Percentiles rank a stretch among this genome's conserved stretches.
Evolutionary conservation across 2,113 vertebrate species (phyloP).

Genomic region (Scopus umbretta): DNA sequence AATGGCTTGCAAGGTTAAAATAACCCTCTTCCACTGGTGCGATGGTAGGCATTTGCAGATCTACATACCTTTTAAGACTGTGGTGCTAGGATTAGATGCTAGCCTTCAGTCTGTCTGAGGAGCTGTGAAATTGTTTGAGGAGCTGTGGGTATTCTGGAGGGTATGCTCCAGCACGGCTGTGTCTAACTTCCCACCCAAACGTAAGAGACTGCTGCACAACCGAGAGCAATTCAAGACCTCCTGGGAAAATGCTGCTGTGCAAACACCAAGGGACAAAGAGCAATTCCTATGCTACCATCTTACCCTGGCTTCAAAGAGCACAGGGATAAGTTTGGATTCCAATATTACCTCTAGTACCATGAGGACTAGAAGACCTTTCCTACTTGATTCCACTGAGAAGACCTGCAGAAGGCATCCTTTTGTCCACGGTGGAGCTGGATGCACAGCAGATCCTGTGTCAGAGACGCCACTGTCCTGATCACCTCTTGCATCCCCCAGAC

Average conservation of each 20-base stretch:
- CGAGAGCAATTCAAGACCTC: background rate
- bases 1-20: background rate
- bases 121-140: background rate
- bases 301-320: background rate
- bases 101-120: background rate
- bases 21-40: background rate
- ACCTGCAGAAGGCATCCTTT: background rate
- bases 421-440: background rate
- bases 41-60: background rate
- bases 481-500: background rate
- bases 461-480: background rate
- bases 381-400: background rate
- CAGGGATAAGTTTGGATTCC: background rate
- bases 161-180: background rate
- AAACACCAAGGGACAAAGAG: background rate
- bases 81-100: background rate
- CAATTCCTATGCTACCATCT: background rate
- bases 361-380: background rate
- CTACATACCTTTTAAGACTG: background rate
- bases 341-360: background rate
- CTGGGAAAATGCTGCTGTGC: background rate
- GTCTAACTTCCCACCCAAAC: background rate
- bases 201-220: background rate
- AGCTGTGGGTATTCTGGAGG: background rate
- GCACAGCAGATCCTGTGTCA: background rate